phyloP scores from a whole-genome alignment of 2,113 vertebrate genomes.

The Eurypyga helias region DNA sequence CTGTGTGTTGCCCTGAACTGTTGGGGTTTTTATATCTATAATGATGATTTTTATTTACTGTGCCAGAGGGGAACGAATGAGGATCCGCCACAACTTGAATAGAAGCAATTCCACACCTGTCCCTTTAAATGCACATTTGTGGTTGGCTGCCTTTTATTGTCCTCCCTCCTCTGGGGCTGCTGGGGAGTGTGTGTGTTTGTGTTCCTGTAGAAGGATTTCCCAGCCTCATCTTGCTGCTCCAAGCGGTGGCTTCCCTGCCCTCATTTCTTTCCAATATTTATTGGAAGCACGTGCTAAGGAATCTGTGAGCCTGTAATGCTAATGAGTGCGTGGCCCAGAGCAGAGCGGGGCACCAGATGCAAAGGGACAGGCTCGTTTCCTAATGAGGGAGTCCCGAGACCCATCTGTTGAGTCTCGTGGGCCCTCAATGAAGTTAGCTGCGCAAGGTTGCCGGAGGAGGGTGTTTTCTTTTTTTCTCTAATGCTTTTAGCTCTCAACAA shows the following conservation, averaged over 20 bases:
- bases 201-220: background rate
- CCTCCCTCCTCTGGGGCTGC: background rate
- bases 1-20: background rate
- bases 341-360: slow-evolving; percentile 44
- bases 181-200: background rate
- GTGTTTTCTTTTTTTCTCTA: background rate
- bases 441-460: slow-evolving; percentile 45
- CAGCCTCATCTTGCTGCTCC: background rate
- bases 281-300: slow-evolving; percentile 73
- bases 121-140: slow-evolving; percentile 26
- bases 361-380: background rate
- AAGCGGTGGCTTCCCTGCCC: background rate
- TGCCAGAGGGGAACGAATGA: slow-evolving; percentile 52
- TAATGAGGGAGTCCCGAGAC: slow-evolving; percentile 56
- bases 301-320: slow-evolving; percentile 24
- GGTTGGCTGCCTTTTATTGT: slow-evolving; percentile 42
- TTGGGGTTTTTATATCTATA: background rate
- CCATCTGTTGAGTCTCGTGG: slow-evolving; percentile 76
- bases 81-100: slow-evolving; percentile 5
- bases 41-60: slow-evolving; percentile 57
- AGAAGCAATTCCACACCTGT: slow-evolving; percentile 55
- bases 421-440: slow-evolving; percentile 69
- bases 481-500: slow-evolving; percentile 75
- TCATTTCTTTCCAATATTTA: slow-evolving; percentile 37
- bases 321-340: background rate